Conservation (phyloP, 2,113 vertebrate species). For the Brienomyrus brachyistius region DNA sequence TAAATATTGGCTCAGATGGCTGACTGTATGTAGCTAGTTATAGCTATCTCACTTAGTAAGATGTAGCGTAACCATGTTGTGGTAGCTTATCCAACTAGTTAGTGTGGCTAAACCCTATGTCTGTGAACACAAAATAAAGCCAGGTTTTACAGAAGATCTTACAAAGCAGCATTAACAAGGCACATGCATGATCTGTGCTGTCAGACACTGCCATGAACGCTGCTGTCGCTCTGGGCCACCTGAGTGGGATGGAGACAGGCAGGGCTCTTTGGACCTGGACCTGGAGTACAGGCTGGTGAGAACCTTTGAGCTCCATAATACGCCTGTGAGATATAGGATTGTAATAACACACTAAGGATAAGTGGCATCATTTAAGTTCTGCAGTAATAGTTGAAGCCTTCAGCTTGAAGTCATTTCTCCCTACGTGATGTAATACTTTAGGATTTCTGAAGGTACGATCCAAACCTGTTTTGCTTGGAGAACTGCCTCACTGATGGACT, state of each 20-base stretch:
- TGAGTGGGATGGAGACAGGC: constrained; percentile 37
- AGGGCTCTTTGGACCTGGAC: constrained; percentile 26
- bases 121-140: neutral
- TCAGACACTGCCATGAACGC: constrained; percentile 49
- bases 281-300: constrained; percentile 42
- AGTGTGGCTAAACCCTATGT: neutral
- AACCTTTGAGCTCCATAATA: neutral
- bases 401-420: neutral
- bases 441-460: too few species aligned
- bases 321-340: neutral
- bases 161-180: neutral
- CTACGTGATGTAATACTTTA: neutral
- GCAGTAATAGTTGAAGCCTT: neutral
- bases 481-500: too few species aligned
- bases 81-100: neutral
- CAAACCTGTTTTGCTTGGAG: too few species aligned
- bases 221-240: constrained; percentile 43
- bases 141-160: neutral
- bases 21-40: neutral
- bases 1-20: neutral
- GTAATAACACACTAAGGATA: neutral
- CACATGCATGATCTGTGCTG: neutral
- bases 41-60: neutral
- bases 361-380: neutral
- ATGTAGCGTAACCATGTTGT: neutral